phyloP scores from a whole-genome alignment of 2,113 vertebrate species.

The Formicarius rufipectus region DNA sequence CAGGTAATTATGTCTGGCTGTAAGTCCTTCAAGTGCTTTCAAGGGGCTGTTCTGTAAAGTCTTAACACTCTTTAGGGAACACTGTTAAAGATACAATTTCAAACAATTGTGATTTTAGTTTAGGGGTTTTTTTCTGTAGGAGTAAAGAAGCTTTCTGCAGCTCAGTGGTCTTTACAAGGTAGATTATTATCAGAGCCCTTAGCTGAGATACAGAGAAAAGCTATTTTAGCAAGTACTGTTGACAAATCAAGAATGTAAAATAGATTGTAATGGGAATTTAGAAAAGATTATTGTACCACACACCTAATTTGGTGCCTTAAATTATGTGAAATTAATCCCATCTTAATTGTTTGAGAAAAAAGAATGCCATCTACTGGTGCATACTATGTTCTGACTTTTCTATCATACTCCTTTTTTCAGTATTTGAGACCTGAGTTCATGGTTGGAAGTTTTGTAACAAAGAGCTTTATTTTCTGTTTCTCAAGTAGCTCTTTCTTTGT shows the following conservation, averaged over 20 bases:
- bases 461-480: neutral
- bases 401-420: neutral
- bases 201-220: neutral
- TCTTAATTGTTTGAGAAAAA: neutral
- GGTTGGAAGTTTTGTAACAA: neutral
- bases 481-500: neutral
- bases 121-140: neutral
- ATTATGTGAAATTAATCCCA: neutral
- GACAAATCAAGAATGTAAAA: neutral
- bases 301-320: neutral
- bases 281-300: neutral
- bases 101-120: neutral
- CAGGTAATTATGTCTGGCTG: conserved; percentile 79
- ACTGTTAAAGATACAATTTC: neutral
- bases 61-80: neutral
- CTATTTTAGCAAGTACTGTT: neutral
- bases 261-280: neutral
- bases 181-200: neutral
- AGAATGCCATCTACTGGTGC: conserved; percentile 16
- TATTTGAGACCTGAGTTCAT: neutral
- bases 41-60: neutral
- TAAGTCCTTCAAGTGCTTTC: neutral
- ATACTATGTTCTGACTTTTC: neutral
- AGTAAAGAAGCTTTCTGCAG: neutral
- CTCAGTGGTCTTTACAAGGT: neutral